A percentile compares a stretch with the other conserved stretches of the same genome.
These are phyloP conservation scores for Sarcophaga subvicina DNA, from an alignment of 2,888 invertebrate species.

Conservation along the genomic window DNA sequence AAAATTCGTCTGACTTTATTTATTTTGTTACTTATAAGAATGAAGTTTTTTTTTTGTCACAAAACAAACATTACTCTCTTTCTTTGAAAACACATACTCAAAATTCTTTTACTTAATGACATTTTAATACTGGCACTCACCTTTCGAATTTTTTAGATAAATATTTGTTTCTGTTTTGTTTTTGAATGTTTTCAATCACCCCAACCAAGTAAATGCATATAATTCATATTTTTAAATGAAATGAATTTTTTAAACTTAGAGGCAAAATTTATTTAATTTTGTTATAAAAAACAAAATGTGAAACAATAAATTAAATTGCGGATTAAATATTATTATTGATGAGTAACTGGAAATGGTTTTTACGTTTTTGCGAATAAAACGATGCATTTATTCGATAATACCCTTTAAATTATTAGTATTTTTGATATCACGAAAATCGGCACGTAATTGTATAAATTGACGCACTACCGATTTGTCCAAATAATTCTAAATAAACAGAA, in stretches of 20 bases:
- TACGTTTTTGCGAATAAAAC: not conserved
- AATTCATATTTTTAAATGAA: not conserved
- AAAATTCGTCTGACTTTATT: no score
- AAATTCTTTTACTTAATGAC: no score
- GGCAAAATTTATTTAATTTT: not conserved
- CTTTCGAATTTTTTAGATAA: no score
- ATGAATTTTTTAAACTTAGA: not conserved
- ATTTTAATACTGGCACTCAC: no score
- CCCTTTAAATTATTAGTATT: constrained; percentile 85
- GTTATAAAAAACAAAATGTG: not conserved
- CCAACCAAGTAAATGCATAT: no score
- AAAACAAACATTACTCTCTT: no score
- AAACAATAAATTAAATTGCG: not conserved
- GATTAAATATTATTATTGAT: not conserved
- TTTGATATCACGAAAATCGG: constrained; percentile 95
- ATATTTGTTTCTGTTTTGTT: no score
- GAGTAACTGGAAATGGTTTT: constrained; percentile 10
- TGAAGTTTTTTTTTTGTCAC: no score
- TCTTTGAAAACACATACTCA: no score
- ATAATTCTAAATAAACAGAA: constrained; percentile 87
- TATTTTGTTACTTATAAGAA: no score
- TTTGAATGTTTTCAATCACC: no score
- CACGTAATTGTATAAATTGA: constrained; percentile 96
- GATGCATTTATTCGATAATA: constrained; percentile 80
- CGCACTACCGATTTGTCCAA: constrained; percentile 94